These are phyloP conservation scores for Tilapia sparmanii DNA, from an alignment of 2,113 vertebrate genomes.

Conservation along the genomic window DNA sequence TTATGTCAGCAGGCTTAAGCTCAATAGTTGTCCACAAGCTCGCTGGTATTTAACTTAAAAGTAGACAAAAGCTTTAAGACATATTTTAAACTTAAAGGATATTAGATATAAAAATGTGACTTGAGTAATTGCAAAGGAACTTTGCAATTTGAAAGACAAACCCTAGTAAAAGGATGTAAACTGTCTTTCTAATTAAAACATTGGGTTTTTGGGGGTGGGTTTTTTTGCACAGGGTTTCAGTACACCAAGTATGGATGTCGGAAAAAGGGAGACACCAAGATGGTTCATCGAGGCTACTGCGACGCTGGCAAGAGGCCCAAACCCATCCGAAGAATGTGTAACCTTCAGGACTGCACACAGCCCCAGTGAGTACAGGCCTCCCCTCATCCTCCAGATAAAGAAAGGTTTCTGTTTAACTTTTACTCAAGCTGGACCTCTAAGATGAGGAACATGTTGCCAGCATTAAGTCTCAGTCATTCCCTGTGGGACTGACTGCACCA, in stretches of 20 bases:
- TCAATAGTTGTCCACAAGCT: not conserved
- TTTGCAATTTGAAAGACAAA: not conserved
- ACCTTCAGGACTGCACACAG: conserved; percentile 89
- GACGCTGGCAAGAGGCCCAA: conserved; percentile 91
- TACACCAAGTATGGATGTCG: conserved; percentile 96
- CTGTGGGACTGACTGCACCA: not conserved
- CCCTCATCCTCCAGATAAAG: not conserved
- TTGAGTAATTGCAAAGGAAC: not conserved
- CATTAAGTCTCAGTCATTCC: not conserved
- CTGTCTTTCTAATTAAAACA: not conserved
- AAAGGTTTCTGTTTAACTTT: not conserved
- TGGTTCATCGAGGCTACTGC: conserved; percentile 91
- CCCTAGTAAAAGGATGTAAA: not conserved
- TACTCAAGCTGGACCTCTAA: rapidly evolving
- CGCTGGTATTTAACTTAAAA: rapidly evolving
- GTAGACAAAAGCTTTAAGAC: not conserved
- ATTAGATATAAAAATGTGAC: rapidly evolving
- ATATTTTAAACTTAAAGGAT: not conserved
- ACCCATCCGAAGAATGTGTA: conserved; percentile 93
- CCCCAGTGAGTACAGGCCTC: conserved; percentile 80
- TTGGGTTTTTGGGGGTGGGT: not conserved
- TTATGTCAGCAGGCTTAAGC: not conserved
- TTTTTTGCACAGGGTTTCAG: conserved; percentile 80
- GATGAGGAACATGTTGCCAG: not conserved
- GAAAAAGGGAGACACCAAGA: conserved; percentile 91